Evolutionary conservation across 2,797 vertebrate species (phyloP).

Genomic region (Discoglossus pictus): DNA sequence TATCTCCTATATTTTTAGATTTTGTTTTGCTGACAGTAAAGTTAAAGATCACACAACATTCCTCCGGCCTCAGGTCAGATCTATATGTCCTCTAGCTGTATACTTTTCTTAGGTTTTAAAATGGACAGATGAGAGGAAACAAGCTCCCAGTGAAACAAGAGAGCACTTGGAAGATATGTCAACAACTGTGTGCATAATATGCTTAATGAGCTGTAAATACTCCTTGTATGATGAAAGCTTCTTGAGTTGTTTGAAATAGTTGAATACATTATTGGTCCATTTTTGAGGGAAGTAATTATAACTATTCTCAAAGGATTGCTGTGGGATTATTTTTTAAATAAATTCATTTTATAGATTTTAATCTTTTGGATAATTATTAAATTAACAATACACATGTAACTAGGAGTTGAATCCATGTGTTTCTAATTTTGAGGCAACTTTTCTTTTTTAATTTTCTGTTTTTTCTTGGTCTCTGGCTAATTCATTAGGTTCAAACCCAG

Average conservation of each 20-base stretch:
- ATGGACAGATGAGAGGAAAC: slow-evolving; percentile 40
- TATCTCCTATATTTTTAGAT: slow-evolving; percentile 44
- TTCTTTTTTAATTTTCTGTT: too few species aligned
- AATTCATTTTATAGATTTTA: neutral
- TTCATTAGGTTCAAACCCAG: too few species aligned
- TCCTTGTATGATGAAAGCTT: slow-evolving; percentile 19
- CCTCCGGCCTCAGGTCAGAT: slow-evolving; percentile 22
- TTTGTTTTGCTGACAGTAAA: slow-evolving; percentile 40
- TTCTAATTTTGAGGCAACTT: too few species aligned
- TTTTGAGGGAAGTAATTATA: neutral
- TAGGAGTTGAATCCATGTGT: too few species aligned
- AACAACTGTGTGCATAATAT: slow-evolving; percentile 45
- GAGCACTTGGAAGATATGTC: slow-evolving; percentile 38
- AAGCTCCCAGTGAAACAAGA: slow-evolving; percentile 40
- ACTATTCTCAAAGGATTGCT: too few species aligned
- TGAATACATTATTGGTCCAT: slow-evolving; percentile 14
- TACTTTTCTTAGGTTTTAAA: slow-evolving; percentile 38
- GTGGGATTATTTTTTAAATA: slow-evolving; percentile 1
- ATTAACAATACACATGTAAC: too few species aligned
- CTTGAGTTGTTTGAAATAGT: slow-evolving; percentile 21
- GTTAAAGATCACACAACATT: slow-evolving; percentile 44
- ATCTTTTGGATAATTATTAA: too few species aligned
- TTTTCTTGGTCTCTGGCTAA: too few species aligned
- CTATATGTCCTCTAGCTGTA: slow-evolving; percentile 24
- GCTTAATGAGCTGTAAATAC: slow-evolving; percentile 41